Base-by-base conservation (phyloP, 2,797 vertebrate genomes). In the Synaphobranchus kaupii region DNA sequence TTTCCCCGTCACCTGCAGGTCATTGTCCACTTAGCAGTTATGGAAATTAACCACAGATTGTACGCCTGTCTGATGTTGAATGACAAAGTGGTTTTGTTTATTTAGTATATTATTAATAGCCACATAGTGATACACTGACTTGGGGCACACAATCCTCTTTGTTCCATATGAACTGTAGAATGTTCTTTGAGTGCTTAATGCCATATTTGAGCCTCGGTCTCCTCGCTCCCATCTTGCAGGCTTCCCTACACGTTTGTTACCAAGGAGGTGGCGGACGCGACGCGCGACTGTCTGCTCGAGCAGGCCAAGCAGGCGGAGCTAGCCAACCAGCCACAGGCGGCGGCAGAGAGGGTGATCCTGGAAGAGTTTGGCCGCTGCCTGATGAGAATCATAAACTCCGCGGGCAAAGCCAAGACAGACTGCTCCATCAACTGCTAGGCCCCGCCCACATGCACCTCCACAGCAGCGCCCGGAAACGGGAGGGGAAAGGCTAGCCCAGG, bases 291-390 rank as follows among this genome's bases (percentile, higher is more conserved):
- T 93, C 95, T 99, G 84, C 95, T 99, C 5, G 98, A 98, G 1
- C 97, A 98, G 94, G 98, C 97, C 0, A 98, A 98, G 90, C 96
- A 97, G 90, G 96, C 97, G 0, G 98, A 99, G 93, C 97, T 97
- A 92, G 94, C 92, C 86, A 96, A 96, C 28, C 97, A 98, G 92
- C 96, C 98, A 3, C 97, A 97, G 93, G 96, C 95, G 0, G 95
- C 96, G 0, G 97, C 98, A 0, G 99, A 99, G 92, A 93, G 97
- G 88, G 95, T 98, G 96, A 97, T 99, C 92, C 96, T 99, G 92
- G 98, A 99, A 93, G 98, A 99, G 93, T 99, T 99, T n/a, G 98
- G 98, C 89, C 97, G 97, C 89, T 99, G 99, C 88, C 95, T 99
- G 90, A 98, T 98, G 97, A 97, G 97, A 84, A 98, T 99, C 87